Evolutionary conservation across 2,888 invertebrate species (phyloP).

Genomic region (Blastobasis lacticolella): DNA sequence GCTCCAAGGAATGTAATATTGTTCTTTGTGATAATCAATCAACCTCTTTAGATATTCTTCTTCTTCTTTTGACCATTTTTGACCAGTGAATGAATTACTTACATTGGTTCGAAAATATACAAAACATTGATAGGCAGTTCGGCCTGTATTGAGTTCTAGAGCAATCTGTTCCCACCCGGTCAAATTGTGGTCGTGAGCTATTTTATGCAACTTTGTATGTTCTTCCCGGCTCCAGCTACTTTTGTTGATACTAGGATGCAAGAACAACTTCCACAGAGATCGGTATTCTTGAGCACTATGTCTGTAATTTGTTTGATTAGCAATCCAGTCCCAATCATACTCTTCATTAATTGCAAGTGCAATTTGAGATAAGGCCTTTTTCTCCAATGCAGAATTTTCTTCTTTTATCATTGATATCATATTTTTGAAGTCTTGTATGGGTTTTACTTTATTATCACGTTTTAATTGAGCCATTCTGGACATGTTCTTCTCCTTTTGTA

Average conservation of each 20-base stretch:
- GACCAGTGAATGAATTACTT: slow-evolving; percentile 31
- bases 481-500: slow-evolving; percentile 26
- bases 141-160: slow-evolving; percentile 61
- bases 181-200: slow-evolving; percentile 42
- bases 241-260: slow-evolving; percentile 80
- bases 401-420: slow-evolving; percentile 24
- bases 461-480: slow-evolving; percentile 29
- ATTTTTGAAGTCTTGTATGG: background rate
- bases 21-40: slow-evolving; percentile 77
- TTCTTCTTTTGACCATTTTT: slow-evolving; percentile 80
- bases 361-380: slow-evolving; percentile 28
- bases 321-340: no score
- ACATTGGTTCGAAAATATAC: slow-evolving; percentile 76
- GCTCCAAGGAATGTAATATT: slow-evolving; percentile 83
- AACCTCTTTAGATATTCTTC: slow-evolving; percentile 76
- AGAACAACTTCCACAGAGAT: slow-evolving; percentile 80
- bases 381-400: slow-evolving; percentile 27
- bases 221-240: slow-evolving; percentile 42
- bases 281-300: slow-evolving; percentile 78
- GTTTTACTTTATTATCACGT: slow-evolving; percentile 14
- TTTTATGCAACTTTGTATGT: slow-evolving; percentile 32
- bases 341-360: slow-evolving; percentile 48
- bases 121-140: slow-evolving; percentile 82
- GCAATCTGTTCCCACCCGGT: slow-evolving; percentile 82
- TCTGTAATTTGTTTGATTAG: slow-evolving; percentile 59